These are phyloP conservation scores for Chrysina gloriosa DNA, from an alignment of 2,888 invertebrate species.

Conservation along the genomic window DNA sequence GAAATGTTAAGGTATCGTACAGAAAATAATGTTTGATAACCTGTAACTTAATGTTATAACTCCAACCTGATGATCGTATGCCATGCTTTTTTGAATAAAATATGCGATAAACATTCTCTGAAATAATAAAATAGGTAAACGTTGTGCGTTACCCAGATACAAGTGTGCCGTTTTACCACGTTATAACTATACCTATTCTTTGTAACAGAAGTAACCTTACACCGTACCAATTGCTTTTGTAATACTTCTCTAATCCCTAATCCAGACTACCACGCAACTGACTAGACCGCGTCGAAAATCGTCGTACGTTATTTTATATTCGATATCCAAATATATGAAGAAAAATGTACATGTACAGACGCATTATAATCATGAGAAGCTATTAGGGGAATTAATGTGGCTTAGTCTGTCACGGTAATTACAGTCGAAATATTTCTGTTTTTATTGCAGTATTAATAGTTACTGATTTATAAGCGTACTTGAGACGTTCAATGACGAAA, in stretches of 20 bases:
- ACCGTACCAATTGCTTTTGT: conserved; percentile 7
- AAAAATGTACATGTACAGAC: conserved; percentile 26
- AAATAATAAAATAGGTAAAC: too few relatives aligned
- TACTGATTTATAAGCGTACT: conserved; percentile 37
- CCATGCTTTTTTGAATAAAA: too few relatives aligned
- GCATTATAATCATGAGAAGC: conserved; percentile 29
- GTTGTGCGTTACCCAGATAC: too few relatives aligned
- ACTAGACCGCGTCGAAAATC: neutral
- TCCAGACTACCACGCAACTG: neutral
- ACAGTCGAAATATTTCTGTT: conserved; percentile 20
- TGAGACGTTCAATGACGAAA: conserved; percentile 35
- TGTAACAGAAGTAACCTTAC: neutral
- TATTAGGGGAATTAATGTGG: conserved; percentile 27
- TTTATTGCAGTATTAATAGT: conserved; percentile 32
- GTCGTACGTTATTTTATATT: conserved; percentile 4
- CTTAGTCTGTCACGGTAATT: conserved; percentile 33
- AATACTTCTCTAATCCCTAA: conserved; percentile 11
- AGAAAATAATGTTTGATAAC: too few relatives aligned
- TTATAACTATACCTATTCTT: neutral
- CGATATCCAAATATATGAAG: conserved; percentile 18
- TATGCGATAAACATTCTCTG: too few relatives aligned
- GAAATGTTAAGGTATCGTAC: too few relatives aligned
- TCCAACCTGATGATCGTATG: too few relatives aligned
- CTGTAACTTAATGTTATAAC: too few relatives aligned
- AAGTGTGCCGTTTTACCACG: too few relatives aligned